Conservation (phyloP, 1,140 invertebrate species). For the Bombus ignitus region DNA sequence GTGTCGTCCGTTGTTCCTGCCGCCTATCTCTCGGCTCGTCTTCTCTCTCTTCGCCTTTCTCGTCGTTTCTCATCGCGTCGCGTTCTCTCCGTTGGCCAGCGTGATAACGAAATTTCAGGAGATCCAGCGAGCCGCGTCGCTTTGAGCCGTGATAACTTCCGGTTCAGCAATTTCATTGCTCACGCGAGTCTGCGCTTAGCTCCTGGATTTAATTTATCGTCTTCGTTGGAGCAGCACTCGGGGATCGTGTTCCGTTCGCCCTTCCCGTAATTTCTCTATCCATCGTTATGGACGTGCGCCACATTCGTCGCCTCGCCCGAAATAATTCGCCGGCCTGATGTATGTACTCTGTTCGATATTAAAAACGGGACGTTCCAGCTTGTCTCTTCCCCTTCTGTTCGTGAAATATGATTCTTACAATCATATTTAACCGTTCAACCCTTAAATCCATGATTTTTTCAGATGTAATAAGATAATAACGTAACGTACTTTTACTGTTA, state of each 20-base stretch:
- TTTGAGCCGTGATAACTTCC: constrained; percentile 69
- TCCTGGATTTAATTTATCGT: constrained; percentile 68
- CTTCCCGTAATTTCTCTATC: constrained; percentile 39
- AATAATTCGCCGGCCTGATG: neutral
- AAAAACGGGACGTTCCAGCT: neutral
- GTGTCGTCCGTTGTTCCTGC: constrained; percentile 30
- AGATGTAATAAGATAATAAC: no score
- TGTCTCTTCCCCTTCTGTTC: neutral
- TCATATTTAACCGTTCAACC: no score
- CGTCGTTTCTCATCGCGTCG: neutral
- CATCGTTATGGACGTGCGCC: constrained; percentile 21
- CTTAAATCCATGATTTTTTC: no score
- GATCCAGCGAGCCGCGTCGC: constrained; percentile 48
- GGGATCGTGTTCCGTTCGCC: constrained; percentile 29
- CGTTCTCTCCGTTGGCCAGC: constrained; percentile 20
- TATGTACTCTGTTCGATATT: neutral
- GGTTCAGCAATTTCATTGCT: constrained; percentile 69
- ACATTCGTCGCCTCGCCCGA: constrained; percentile 3
- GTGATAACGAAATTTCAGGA: constrained; percentile 63
- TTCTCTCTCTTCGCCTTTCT: neutral
- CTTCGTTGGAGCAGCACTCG: constrained; percentile 50
- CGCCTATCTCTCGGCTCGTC: no score
- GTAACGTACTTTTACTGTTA: no score
- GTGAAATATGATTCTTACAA: neutral
- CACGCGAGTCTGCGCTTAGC: constrained; percentile 59